Evolutionary conservation across 2,888 invertebrate species (phyloP).

Genomic region (Hirtodrosophila confusa): DNA sequence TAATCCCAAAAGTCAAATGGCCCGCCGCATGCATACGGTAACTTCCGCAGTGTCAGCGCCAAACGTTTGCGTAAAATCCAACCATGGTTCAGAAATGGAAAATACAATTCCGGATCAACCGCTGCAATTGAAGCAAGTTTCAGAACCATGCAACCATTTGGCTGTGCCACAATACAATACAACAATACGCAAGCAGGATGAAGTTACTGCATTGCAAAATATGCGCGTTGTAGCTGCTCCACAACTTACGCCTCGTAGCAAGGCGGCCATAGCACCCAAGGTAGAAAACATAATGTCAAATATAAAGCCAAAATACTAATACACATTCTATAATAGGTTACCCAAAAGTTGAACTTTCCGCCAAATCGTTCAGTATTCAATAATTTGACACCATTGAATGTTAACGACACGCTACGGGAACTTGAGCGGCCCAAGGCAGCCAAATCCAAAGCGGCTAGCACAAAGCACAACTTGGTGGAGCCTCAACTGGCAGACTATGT

Average conservation of each 20-base stretch:
- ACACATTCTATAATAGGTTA: slow-evolving; percentile 53
- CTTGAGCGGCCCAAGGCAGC: slow-evolving; percentile 45
- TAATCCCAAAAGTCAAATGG: slow-evolving; percentile 13
- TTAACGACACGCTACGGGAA: slow-evolving; percentile 69
- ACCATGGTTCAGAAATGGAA: slow-evolving; percentile 22
- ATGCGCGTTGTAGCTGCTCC: slow-evolving; percentile 11
- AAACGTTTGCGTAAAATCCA: slow-evolving; percentile 22
- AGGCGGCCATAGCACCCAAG: slow-evolving; percentile 68
- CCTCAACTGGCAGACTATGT: slow-evolving; percentile 75
- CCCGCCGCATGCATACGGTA: slow-evolving; percentile 5
- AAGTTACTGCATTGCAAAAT: slow-evolving; percentile 51
- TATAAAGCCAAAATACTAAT: not conserved
- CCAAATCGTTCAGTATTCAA: slow-evolving; percentile 64
- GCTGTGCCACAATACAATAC: slow-evolving; percentile 69
- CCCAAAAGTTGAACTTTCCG: slow-evolving; percentile 78
- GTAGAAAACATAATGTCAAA: slow-evolving; percentile 31
- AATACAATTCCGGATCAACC: not conserved
- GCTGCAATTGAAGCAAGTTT: too few relatives aligned
- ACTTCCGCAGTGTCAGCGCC: slow-evolving; percentile 3
- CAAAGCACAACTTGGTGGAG: slow-evolving; percentile 4
- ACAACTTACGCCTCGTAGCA: slow-evolving; percentile 64
- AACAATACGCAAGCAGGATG: slow-evolving; percentile 48
- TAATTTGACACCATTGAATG: slow-evolving; percentile 76
- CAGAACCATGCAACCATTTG: slow-evolving; percentile 11
- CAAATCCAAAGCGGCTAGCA: not conserved